Evolutionary conservation across 1,140 invertebrate genomes (phyloP).

Genomic region (Papilio xuthus): DNA sequence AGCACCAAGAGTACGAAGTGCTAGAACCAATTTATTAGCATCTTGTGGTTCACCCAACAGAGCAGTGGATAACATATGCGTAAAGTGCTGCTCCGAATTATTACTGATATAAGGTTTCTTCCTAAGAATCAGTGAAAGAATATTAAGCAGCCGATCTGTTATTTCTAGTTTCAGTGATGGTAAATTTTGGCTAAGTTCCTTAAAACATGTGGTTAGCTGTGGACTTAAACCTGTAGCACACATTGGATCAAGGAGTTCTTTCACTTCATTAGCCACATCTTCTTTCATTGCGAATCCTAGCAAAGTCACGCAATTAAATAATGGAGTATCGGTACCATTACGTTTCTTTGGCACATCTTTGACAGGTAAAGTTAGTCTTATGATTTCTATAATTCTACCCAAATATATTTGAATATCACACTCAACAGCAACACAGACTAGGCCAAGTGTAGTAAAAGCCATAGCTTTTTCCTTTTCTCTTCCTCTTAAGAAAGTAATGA

Average conservation of each 20-base stretch:
- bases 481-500: constrained; percentile 88
- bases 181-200: constrained; percentile 94
- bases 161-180: constrained; percentile 94
- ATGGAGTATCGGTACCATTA: constrained; percentile 90
- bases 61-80: constrained; percentile 68
- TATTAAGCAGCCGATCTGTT: constrained; percentile 94
- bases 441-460: constrained; percentile 94
- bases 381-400: constrained; percentile 92
- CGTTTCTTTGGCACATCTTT: constrained; percentile 90
- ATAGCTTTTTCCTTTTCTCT: constrained; percentile 92
- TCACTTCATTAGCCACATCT: constrained; percentile 89
- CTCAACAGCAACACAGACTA: constrained; percentile 94
- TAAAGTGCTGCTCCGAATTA: constrained; percentile 79
- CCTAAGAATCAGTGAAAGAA: constrained; percentile 94
- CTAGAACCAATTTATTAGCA: constrained; percentile 93
- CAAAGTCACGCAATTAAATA: constrained; percentile 97
- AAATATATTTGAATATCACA: constrained; percentile 91
- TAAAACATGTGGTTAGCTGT: constrained; percentile 93
- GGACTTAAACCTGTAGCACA: constrained; percentile 94
- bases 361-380: constrained; percentile 90
- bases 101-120: constrained; percentile 91
- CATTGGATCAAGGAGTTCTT: constrained; percentile 94
- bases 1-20: constrained; percentile 95
- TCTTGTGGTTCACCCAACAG: constrained; percentile 84
- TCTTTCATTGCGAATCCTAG: constrained; percentile 92